phyloP scores from a whole-genome alignment of 92 coral and sea anemone genomes.

The Nematostella vectensis region DNA sequence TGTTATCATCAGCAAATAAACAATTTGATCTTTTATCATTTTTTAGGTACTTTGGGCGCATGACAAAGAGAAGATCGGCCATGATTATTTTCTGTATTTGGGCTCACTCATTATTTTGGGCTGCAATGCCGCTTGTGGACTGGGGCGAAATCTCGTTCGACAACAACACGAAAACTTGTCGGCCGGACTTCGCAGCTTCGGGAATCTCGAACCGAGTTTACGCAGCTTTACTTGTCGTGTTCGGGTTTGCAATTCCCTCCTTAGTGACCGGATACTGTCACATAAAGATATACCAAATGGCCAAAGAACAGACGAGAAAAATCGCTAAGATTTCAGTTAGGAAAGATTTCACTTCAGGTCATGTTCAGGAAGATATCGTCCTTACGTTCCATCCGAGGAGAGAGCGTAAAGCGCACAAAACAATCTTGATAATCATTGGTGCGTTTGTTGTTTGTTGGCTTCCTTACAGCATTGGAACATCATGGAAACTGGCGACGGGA shows the following conservation, averaged over 20 bases:
- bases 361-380: background rate
- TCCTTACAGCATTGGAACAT: conserved; percentile 39
- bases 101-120: conserved; percentile 40
- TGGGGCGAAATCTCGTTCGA: conserved; percentile 41
- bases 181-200: conserved; percentile 35
- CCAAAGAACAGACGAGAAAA: conserved; percentile 35
- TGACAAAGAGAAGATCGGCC: conserved; percentile 31
- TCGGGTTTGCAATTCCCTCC: conserved; percentile 30
- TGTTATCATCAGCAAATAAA: no score
- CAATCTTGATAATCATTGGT: conserved; percentile 31
- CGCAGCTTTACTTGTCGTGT: conserved; percentile 17
- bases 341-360: conserved; percentile 3
- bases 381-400: background rate
- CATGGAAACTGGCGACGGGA: conserved; percentile 32
- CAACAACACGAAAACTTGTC: conserved; percentile 37
- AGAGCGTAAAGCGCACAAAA: conserved; percentile 46
- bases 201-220: conserved; percentile 12
- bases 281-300: conserved; percentile 34
- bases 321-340: conserved; percentile 23
- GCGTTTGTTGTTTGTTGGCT: conserved; percentile 38
- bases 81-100: conserved; percentile 20
- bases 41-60: conserved; percentile 36
- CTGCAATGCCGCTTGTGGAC: conserved; percentile 33
- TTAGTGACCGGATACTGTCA: conserved; percentile 26
- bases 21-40: no score